Base-by-base conservation (phyloP, 64 coral and sea anemone genomes). In the Pachyseris speciosa region DNA sequence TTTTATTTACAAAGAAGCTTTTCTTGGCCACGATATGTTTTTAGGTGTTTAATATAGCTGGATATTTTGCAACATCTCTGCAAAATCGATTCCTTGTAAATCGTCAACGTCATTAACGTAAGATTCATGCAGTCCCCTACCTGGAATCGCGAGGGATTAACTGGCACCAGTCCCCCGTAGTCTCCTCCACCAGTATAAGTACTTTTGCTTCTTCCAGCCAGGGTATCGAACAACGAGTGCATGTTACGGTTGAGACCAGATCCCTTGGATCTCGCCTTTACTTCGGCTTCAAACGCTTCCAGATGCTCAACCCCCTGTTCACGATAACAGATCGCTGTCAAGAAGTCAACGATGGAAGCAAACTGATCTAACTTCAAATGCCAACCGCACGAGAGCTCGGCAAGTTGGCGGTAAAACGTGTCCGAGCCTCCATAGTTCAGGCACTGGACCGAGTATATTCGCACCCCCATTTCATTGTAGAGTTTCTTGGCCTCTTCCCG, bases 311-410 rank as follows among this genome's bases (percentile, higher is more conserved):
- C 59, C 0, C 93, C 93, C 38, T 98, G 96, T 44, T 98, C 96
- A 16, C 93, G 89, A 36, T 93, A 98, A 45, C 96, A 98, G 3
- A 98, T 98, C 0, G 96, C 96, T 1, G 93, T 98, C 20, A 98
- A 41, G 53, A 92, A 98, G 52, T 98, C 96, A 1, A 98, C 93
- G 29, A 98, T 92, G 1, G 96, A 94, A 7, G 96, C 89, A 55
- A 98, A 98, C 65, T 98, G 96, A 67, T 95, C 96, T n/a, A 98
- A 86, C 37, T 98, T 98, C 29, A 98, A 74, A 69, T 98, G 96
- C 96, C 96, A 98, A 15, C 96, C 96, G 27, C 96, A 95, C 0
- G 93, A 86, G 2, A 98, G 39, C 53, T 98, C 93, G 4, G 96
- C 93, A 26, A 98, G 63, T 47, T 95, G 58, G 12, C 92, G 88